phyloP scores from a whole-genome alignment of 2,113 vertebrate genomes.

The Gobio gobio region DNA sequence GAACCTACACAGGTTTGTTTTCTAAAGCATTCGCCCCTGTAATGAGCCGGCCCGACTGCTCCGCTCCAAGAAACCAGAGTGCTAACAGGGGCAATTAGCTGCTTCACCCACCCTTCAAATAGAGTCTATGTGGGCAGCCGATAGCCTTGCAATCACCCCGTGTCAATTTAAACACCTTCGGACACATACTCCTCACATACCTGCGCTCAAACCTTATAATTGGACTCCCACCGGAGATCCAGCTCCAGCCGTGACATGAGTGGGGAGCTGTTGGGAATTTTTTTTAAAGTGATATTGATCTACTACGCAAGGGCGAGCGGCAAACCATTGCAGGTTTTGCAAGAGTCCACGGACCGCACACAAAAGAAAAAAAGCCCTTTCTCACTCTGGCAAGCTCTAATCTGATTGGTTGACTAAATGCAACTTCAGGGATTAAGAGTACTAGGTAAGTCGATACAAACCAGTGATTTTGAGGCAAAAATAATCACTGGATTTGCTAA shows the following conservation, averaged over 20 bases:
- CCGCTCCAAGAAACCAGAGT: slow-evolving; percentile 35
- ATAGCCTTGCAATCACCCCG: slow-evolving; percentile 9
- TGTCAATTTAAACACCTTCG: slow-evolving; percentile 39
- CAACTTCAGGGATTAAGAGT: background rate
- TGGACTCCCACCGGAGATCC: slow-evolving; percentile 4
- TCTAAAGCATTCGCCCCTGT: slow-evolving; percentile 37
- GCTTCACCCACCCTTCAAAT: slow-evolving; percentile 65
- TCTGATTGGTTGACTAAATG: background rate
- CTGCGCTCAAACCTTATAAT: slow-evolving; percentile 16
- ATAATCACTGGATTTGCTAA: too few relatives aligned
- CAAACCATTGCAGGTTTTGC: background rate
- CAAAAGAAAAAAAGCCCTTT: background rate
- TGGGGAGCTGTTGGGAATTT: slow-evolving; percentile 8
- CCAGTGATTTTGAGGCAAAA: too few relatives aligned
- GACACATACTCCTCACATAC: slow-evolving; percentile 27
- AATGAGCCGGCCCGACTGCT: slow-evolving; percentile 13
- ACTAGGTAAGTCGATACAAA: too few relatives aligned
- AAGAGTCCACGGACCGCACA: background rate
- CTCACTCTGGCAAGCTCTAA: background rate
- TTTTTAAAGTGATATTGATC: slow-evolving; percentile 21
- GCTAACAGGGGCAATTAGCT: slow-evolving; percentile 68
- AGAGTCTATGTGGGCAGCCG: slow-evolving; percentile 41
- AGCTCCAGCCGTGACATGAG: background rate
- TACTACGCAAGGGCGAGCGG: background rate
- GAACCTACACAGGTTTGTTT: slow-evolving; percentile 36